phyloP scores from a whole-genome alignment of 1,140 invertebrate genomes.

The Achroia grisella region DNA sequence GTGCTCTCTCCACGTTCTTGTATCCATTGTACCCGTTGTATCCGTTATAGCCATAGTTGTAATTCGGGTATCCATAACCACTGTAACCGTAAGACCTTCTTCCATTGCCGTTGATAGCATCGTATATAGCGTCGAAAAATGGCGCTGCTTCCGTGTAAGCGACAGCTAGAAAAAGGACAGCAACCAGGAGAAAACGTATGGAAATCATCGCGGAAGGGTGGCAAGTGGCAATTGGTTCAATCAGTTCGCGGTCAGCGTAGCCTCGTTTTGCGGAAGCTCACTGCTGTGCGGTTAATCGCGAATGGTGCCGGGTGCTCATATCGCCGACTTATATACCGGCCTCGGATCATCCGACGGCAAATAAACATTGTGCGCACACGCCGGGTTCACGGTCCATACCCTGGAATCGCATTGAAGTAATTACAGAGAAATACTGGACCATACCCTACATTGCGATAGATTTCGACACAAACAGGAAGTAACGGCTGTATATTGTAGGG shows the following conservation, averaged over 20 bases:
- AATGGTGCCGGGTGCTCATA: constrained; percentile 60
- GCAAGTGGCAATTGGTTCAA: constrained; percentile 58
- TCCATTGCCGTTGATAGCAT: constrained; percentile 51
- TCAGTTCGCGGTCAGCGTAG: constrained; percentile 51
- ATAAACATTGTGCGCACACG: constrained; percentile 46
- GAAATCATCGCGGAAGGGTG: constrained; percentile 63
- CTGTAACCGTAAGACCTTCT: constrained; percentile 54
- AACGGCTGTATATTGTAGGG: neutral
- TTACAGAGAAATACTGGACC: constrained; percentile 26
- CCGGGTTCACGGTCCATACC: constrained; percentile 62
- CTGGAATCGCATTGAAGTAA: constrained; percentile 52
- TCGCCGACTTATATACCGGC: constrained; percentile 63
- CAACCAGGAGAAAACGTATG: constrained; percentile 29
- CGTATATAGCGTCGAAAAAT: constrained; percentile 64
- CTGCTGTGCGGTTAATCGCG: constrained; percentile 50
- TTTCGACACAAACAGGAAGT: constrained; percentile 20
- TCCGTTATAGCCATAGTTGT: constrained; percentile 40
- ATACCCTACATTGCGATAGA: constrained; percentile 17
- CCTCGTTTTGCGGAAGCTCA: constrained; percentile 59
- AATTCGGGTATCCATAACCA: constrained; percentile 26
- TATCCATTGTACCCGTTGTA: constrained; percentile 31
- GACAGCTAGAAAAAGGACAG: constrained; percentile 26
- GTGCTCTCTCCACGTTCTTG: constrained; percentile 29
- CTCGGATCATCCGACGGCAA: constrained; percentile 60
- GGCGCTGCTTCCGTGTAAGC: constrained; percentile 37